Percentiles rank a stretch among this genome's conserved stretches.
These are phyloP conservation scores for Drosophila busckii DNA, from an alignment of 1,140 invertebrate genomes.

Conservation along the genomic window DNA sequence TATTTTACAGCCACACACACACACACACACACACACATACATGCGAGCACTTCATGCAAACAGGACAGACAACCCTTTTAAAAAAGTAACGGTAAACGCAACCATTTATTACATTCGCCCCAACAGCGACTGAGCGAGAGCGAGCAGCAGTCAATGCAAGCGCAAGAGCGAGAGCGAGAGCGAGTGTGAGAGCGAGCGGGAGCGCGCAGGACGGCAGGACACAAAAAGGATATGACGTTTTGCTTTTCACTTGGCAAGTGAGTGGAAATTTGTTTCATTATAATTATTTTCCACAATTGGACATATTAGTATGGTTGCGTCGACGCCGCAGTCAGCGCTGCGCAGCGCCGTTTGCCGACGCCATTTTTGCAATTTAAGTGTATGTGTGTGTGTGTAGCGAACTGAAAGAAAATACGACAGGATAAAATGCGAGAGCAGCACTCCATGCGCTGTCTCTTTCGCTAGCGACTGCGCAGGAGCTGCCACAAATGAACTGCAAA, in stretches of 20 bases:
- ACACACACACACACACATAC: conserved; percentile 9
- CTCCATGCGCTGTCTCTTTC: conserved; percentile 17
- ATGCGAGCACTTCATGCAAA: conserved; percentile 22
- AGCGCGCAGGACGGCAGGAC: conserved; percentile 24
- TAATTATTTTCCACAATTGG: conserved; percentile 80
- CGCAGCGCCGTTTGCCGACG: conserved; percentile 32
- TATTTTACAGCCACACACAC: conserved; percentile 38
- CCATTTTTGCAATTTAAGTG: conserved; percentile 75
- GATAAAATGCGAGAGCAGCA: conserved; percentile 23
- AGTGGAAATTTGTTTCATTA: conserved; percentile 79
- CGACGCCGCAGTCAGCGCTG: conserved; percentile 18
- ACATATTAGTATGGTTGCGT: conserved; percentile 79
- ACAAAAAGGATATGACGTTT: conserved; percentile 72
- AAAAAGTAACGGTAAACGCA: conserved; percentile 73
- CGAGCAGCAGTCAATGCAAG: background rate
- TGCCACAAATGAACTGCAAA: conserved; percentile 8
- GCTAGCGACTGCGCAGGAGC: conserved; percentile 22
- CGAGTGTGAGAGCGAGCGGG: conserved; percentile 35
- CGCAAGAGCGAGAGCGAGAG: background rate
- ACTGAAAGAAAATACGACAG: conserved; percentile 56
- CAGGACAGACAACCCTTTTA: conserved; percentile 65
- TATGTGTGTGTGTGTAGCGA: conserved; percentile 69
- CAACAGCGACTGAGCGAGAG: conserved; percentile 1
- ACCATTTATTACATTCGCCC: conserved; percentile 67
- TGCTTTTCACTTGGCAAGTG: conserved; percentile 75